Conservation (phyloP, 2,888 invertebrate species). For the Drosophila yooni region DNA sequence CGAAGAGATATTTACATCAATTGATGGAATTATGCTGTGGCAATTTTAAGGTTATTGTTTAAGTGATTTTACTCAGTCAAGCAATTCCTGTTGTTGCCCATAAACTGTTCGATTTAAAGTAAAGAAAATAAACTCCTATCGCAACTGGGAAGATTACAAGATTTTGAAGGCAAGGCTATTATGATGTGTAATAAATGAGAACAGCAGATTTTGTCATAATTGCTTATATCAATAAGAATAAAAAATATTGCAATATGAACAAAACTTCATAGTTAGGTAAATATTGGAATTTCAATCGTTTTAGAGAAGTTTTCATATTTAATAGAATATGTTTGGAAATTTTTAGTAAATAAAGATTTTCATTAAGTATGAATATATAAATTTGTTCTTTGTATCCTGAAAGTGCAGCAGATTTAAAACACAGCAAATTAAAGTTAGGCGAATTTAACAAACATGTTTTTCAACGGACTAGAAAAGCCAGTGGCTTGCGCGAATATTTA, state of each 20-base stretch:
- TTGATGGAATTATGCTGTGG: not conserved
- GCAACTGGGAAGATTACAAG: not conserved
- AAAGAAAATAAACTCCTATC: not conserved
- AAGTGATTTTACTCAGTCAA: not conserved
- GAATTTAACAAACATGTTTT: not conserved
- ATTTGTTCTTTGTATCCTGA: not conserved
- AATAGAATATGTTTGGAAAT: not conserved
- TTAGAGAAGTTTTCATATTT: not conserved
- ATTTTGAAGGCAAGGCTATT: not conserved
- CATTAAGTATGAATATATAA: not conserved
- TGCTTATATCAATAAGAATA: not conserved
- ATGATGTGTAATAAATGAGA: not conserved
- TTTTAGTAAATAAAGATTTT: not conserved
- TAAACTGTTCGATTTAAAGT: not conserved
- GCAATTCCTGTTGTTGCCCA: not conserved
- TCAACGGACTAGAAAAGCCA: not conserved
- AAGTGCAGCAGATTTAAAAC: not conserved
- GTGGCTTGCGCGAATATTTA: not conserved
- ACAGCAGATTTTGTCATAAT: not conserved
- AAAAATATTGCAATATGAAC: not conserved
- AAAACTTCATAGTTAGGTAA: not conserved
- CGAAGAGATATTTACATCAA: not conserved
- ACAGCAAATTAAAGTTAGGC: not conserved
- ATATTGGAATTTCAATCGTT: not conserved
- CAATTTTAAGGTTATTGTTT: not conserved